Evolutionary conservation across 1,140 invertebrate species (phyloP), one percentile per base, ranked within the genome.

Genomic region (Drosophila simulans): DNA sequence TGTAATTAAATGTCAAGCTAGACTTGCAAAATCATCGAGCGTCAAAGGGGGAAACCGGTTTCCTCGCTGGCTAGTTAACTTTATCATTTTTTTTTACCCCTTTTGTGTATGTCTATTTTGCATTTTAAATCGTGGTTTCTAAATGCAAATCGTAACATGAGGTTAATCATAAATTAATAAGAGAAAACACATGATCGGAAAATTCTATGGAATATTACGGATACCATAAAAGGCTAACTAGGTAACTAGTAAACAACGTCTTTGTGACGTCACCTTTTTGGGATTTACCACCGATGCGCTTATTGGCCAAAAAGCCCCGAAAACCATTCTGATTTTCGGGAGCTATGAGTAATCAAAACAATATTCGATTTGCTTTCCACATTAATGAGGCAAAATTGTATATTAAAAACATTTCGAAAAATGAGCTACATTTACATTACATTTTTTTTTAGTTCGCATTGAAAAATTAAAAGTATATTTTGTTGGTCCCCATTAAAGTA

Each of bases 101-200:
- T 54, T 56, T 43, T 60, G 57, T 69, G 13, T 64, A 78, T 40
- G 53, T 60, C 62, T 69, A 79, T 85, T 71, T 77, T 66, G 80
- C 63, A 89, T 66, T 85, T 88, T 43, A 66, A 77, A 85, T 89
- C 7, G 64, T 48, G 43, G 45, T 85, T 88, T 72, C 71, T 77
- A 79, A 80, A 90, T 88, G 63, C 63, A 84, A 90, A 88, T 85
- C 25, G 13, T 7, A 12, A 52, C 31, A 51, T 42, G 8, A 53
- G 45, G 42, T 48, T 43, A 57, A 77, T 80, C 39, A 63, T 49
- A 65, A 55, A 42, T 39, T 59, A 42, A 48, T 66, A 39, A 39
- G 58, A 55, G 52, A 68, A 68, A 77, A 53, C 42, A 53, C 2
- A 25, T 52, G 39, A 53, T 13, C 20, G 35, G 53, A 62, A 72